These are phyloP conservation scores for Calidris pugnax DNA, from an alignment of 2,113 vertebrate species.

Conservation along the genomic window DNA sequence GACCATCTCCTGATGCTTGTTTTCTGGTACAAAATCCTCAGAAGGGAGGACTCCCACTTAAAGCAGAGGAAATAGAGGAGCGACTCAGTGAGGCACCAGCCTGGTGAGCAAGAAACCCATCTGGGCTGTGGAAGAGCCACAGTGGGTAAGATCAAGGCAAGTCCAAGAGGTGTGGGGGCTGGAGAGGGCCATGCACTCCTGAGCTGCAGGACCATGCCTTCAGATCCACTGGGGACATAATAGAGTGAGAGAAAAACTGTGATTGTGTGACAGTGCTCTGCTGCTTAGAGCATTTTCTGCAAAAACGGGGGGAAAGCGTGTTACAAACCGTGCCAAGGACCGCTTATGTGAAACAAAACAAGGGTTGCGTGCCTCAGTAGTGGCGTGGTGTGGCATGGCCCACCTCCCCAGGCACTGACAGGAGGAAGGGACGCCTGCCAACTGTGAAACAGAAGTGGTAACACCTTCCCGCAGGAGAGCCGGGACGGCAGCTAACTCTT, in stretches of 20 bases:
- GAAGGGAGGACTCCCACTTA: neutral
- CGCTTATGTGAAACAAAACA: neutral
- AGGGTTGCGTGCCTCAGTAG: neutral
- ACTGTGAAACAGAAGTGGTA: neutral
- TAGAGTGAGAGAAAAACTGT: rapidly evolving
- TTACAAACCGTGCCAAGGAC: neutral
- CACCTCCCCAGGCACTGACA: neutral
- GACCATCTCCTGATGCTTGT: neutral
- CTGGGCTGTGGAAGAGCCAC: neutral
- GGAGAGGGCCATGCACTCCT: neutral
- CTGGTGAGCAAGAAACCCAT: neutral
- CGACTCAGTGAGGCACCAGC: neutral
- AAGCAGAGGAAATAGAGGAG: neutral
- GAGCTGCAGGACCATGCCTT: neutral
- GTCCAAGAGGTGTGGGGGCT: neutral
- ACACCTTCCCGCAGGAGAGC: neutral
- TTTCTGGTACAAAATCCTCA: neutral
- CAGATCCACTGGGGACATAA: neutral
- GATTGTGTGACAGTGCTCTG: neutral
- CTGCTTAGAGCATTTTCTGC: neutral
- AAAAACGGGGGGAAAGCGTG: neutral
- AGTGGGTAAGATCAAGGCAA: neutral
- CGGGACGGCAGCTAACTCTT: neutral
- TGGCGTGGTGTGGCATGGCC: no score
- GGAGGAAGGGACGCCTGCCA: neutral